A percentile compares a stretch with the other conserved stretches of the same genome.
Evolutionary conservation across 92 coral and sea anemone species (phyloP).

Genomic region (Actinernus sp.): DNA sequence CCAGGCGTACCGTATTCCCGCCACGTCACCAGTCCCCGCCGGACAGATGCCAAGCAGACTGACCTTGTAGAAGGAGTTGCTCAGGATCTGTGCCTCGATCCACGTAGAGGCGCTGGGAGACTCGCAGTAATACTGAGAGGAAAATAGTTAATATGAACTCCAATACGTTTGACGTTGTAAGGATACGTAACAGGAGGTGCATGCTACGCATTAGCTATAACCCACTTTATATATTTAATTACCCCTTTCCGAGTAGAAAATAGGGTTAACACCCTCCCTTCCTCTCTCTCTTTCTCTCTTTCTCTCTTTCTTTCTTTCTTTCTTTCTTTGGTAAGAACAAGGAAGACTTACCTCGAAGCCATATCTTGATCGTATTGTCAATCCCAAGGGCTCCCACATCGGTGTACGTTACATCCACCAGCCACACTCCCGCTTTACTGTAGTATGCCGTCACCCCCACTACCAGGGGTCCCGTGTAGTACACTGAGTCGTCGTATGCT

Average conservation of each 20-base stretch:
- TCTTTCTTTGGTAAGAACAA: no score
- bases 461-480: constrained; percentile 87
- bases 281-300: no score
- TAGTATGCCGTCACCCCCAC: constrained; percentile 38
- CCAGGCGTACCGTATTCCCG: constrained; percentile 94
- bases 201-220: no score
- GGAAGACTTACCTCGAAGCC: constrained; percentile 94
- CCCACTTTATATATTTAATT: no score
- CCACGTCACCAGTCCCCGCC: constrained; percentile 21
- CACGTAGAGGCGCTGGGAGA: constrained; percentile 34
- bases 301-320: no score
- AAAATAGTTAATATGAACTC: no score
- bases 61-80: constrained; percentile 46
- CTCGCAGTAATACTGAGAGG: constrained; percentile 50
- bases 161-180: no score
- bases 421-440: constrained; percentile 13
- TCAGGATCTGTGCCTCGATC: constrained; percentile 53
- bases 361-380: constrained; percentile 60
- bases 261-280: no score
- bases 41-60: constrained; percentile 68
- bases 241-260: no score
- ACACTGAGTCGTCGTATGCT: constrained; percentile 85
- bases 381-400: constrained; percentile 67
- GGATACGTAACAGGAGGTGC: no score
- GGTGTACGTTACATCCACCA: constrained; percentile 36